phyloP scores from a whole-genome alignment of 2,113 vertebrate species.

The Callithrix jacchus region DNA sequence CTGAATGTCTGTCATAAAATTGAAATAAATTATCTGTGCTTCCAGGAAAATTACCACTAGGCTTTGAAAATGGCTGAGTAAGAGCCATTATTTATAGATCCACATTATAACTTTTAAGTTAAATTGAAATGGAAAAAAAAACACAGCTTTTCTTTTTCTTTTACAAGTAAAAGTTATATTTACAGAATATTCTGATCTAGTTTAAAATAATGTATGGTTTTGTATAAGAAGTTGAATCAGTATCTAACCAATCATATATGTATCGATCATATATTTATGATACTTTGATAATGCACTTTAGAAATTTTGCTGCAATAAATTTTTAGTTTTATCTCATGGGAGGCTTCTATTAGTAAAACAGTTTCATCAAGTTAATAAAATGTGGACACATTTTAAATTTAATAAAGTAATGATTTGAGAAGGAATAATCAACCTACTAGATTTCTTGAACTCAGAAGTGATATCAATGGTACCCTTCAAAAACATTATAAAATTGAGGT shows the following conservation, averaged over 20 bases:
- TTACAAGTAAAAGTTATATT: neutral
- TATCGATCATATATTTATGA: neutral
- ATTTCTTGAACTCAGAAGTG: neutral
- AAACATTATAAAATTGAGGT: neutral
- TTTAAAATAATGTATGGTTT: neutral
- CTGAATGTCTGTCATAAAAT: slow-evolving; percentile 19
- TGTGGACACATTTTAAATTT: neutral
- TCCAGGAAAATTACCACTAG: slow-evolving; percentile 42
- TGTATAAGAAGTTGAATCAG: neutral
- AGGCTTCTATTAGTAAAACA: neutral
- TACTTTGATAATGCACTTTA: neutral
- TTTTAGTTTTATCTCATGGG: neutral
- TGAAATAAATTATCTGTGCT: slow-evolving; percentile 56
- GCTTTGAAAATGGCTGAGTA: slow-evolving; percentile 50
- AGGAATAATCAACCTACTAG: neutral
- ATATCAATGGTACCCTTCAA: neutral
- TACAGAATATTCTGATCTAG: neutral
- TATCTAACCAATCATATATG: neutral
- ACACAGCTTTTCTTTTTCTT: neutral
- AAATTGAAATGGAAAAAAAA: slow-evolving; percentile 6
- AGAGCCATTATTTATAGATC: neutral
- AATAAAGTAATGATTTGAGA: neutral
- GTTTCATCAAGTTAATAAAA: neutral
- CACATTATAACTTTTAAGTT: slow-evolving; percentile 2
- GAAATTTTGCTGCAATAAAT: neutral